Conservation (phyloP, 2,113 vertebrate species). For the Piaya cayana region DNA sequence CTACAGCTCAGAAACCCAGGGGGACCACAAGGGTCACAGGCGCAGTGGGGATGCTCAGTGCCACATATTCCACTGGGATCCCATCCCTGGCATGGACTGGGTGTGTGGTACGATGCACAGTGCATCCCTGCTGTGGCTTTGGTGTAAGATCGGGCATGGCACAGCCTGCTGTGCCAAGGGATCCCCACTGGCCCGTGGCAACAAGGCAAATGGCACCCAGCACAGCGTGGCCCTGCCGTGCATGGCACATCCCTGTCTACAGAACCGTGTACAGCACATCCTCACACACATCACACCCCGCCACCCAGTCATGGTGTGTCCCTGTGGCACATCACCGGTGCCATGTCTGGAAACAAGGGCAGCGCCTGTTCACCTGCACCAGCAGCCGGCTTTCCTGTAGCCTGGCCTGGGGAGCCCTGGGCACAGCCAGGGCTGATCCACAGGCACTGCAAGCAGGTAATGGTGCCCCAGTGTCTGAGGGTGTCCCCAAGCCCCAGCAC, state of each 20-base stretch:
- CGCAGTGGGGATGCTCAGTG: rapidly evolving
- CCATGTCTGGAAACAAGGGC: neutral
- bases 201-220: neutral
- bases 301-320: no score
- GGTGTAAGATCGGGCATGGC: rapidly evolving
- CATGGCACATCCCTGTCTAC: neutral
- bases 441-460: rapidly evolving
- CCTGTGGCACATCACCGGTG: neutral
- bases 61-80: neutral
- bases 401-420: neutral
- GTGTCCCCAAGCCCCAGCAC: rapidly evolving
- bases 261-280: no score
- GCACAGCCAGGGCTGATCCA: neutral
- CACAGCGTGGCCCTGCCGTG: neutral
- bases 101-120: rapidly evolving
- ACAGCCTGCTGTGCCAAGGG: rapidly evolving
- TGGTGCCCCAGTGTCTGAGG: rapidly evolving
- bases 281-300: neutral
- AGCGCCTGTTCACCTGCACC: rapidly evolving
- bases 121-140: neutral
- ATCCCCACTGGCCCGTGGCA: neutral
- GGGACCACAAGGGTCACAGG: neutral
- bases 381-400: neutral
- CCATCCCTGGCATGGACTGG: neutral
- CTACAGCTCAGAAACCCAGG: rapidly evolving